These are phyloP conservation scores for Esperia sulphurella DNA, from an alignment of 2,888 invertebrate species.

Conservation along the genomic window DNA sequence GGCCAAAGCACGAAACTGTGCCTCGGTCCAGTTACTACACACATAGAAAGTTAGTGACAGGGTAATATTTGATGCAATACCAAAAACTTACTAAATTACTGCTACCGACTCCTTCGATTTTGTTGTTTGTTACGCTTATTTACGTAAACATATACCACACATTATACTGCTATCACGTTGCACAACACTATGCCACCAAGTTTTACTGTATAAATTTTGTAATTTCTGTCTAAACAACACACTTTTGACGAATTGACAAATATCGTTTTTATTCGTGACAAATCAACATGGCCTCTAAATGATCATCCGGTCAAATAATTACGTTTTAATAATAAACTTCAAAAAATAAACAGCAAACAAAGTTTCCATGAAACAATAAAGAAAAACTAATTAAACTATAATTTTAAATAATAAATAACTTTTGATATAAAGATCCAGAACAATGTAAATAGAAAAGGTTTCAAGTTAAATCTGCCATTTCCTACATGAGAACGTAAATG, in stretches of 20 bases:
- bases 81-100: slow-evolving; percentile 67
- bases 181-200: slow-evolving; percentile 56
- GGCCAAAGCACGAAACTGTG: slow-evolving; percentile 25
- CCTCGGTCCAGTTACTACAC: slow-evolving; percentile 33
- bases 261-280: slow-evolving; percentile 62
- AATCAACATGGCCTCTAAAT: slow-evolving; percentile 74
- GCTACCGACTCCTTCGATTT: slow-evolving; percentile 45
- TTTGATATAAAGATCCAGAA: not conserved
- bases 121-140: slow-evolving; percentile 52
- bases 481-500: slow-evolving; percentile 2
- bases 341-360: not conserved
- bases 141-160: slow-evolving; percentile 59
- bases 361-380: not conserved
- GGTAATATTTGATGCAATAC: slow-evolving; percentile 51
- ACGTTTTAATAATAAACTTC: not conserved
- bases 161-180: slow-evolving; percentile 59
- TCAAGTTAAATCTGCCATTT: not conserved
- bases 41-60: slow-evolving; percentile 56
- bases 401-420: not conserved
- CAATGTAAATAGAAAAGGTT: not conserved
- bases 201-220: slow-evolving; percentile 65
- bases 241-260: slow-evolving; percentile 72
- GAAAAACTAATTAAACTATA: not conserved
- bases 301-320: slow-evolving; percentile 56
- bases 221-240: slow-evolving; percentile 65